phyloP scores from a whole-genome alignment of 92 coral and sea anemone species.

The Blastomussa wellsi region DNA sequence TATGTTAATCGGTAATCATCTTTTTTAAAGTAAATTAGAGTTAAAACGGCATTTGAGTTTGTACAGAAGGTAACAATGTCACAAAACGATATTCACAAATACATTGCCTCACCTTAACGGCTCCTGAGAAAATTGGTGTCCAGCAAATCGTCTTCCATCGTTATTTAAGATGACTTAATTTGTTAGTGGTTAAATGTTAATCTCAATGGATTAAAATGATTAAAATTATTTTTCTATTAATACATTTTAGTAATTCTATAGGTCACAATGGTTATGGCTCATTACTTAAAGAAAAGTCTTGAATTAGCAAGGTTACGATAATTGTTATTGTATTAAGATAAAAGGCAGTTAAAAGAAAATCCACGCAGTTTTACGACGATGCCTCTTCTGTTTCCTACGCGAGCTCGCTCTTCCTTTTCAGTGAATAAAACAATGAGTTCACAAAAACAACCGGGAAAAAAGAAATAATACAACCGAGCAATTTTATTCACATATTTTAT shows the following conservation, averaged over 20 bases:
- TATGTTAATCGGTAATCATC: too few relatives aligned
- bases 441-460: too few relatives aligned
- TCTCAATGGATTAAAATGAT: not conserved
- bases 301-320: not conserved
- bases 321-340: not conserved
- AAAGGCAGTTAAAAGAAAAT: too few relatives aligned
- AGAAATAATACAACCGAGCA: not conserved
- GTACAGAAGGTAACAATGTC: too few relatives aligned
- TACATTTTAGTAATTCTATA: not conserved
- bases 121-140: not conserved
- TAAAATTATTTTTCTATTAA: not conserved
- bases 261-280: not conserved
- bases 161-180: not conserved
- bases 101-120: constrained; percentile 14
- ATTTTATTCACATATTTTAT: not conserved
- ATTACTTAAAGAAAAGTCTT: not conserved
- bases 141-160: not conserved
- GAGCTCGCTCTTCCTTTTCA: not conserved
- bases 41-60: too few relatives aligned
- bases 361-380: not conserved
- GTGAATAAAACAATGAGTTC: not conserved
- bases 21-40: not conserved
- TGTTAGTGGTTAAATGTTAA: not conserved
- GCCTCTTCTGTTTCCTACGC: not conserved
- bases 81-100: too few relatives aligned